phyloP scores from a whole-genome alignment of 2,888 invertebrate species.

The Cerastoderma edule region DNA sequence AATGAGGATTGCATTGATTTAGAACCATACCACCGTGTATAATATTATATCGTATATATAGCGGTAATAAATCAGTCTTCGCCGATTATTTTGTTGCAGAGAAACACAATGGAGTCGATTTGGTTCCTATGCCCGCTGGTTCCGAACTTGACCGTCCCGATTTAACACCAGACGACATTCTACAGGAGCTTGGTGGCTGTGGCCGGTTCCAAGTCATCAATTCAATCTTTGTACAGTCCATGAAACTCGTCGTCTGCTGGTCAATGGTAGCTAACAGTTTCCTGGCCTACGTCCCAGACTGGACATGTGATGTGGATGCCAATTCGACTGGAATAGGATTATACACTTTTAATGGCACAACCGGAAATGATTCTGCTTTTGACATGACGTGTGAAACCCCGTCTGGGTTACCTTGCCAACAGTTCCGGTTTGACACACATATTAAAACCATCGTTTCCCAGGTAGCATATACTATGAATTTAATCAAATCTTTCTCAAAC shows the following conservation, averaged over 20 bases:
- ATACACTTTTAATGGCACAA: background rate
- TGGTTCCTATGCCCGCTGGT: no score
- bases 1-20: no score
- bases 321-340: background rate
- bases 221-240: slow-evolving; percentile 28
- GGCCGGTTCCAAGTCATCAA: slow-evolving; percentile 35
- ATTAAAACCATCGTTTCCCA: slow-evolving; percentile 24
- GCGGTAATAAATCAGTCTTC: no score
- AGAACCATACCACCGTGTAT: no score
- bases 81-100: no score
- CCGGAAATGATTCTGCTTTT: background rate
- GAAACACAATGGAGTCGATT: no score
- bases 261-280: slow-evolving; percentile 36
- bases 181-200: slow-evolving; percentile 40
- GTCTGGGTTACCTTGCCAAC: slow-evolving; percentile 7
- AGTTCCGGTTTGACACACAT: slow-evolving; percentile 2
- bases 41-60: no score
- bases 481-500: no score
- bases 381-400: slow-evolving; percentile 1
- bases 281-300: slow-evolving; percentile 41
- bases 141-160: no score
- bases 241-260: slow-evolving; percentile 46
- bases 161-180: slow-evolving; percentile 42
- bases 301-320: slow-evolving; percentile 31
- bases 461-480: background rate